These are phyloP conservation scores for Phrynosoma blainvillii DNA, from an alignment of 2,113 vertebrate genomes.

Conservation along the genomic window DNA sequence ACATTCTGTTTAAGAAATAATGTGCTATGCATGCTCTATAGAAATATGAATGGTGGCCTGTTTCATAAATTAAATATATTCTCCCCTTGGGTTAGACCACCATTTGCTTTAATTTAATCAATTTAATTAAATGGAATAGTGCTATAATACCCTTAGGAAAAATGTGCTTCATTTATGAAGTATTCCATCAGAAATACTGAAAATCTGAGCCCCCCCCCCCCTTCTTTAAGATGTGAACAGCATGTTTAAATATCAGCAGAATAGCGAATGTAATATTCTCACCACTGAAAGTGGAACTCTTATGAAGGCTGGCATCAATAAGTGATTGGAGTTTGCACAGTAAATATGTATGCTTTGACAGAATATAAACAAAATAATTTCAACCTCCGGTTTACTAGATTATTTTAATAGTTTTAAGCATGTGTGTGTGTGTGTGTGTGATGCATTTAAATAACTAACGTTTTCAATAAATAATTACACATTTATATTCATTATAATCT, in stretches of 20 bases:
- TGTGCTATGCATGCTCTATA: slow-evolving; percentile 10
- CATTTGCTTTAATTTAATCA: slow-evolving; percentile 72
- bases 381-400: slow-evolving; percentile 4
- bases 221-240: slow-evolving; percentile 46
- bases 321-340: neutral
- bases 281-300: neutral
- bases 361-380: neutral
- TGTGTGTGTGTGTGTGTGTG: too few relatives aligned
- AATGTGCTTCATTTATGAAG: slow-evolving; percentile 57
- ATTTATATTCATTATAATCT: neutral
- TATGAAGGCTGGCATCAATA: neutral
- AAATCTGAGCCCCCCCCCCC: slow-evolving; percentile 55
- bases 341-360: slow-evolving; percentile 31
- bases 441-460: neutral
- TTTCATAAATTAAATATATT: slow-evolving; percentile 58
- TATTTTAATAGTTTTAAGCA: neutral
- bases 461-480: slow-evolving; percentile 4
- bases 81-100: slow-evolving; percentile 58
- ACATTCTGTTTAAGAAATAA: slow-evolving; percentile 30
- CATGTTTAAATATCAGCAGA: slow-evolving; percentile 45
- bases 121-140: slow-evolving; percentile 76
- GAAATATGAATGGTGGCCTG: slow-evolving; percentile 34
- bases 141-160: slow-evolving; percentile 57
- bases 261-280: slow-evolving; percentile 9
- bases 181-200: slow-evolving; percentile 69